A percentile compares a stretch with the other conserved stretches of the same genome.
Conservation (phyloP, 2,888 invertebrate genomes). For the Cepaea hortensis region DNA sequence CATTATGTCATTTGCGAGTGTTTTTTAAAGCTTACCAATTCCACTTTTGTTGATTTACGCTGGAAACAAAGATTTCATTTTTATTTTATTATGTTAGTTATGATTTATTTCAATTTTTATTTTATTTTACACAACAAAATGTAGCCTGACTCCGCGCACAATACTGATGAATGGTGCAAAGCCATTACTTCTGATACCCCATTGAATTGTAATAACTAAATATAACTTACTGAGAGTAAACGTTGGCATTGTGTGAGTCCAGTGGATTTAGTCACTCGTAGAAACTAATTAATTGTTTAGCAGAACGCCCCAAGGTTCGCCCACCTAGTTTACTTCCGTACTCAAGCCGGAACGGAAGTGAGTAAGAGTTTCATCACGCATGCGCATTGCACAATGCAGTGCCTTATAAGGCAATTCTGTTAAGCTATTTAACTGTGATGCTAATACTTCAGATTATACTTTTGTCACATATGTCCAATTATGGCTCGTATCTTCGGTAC, state of each 20-base stretch:
- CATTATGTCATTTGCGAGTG: no score
- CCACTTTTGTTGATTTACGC: no score
- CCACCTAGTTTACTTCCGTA: constrained; percentile 51
- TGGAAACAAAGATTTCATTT: no score
- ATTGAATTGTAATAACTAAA: no score
- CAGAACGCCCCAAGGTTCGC: not conserved
- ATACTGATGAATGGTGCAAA: no score
- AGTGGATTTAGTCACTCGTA: not conserved
- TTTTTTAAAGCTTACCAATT: no score
- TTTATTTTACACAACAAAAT: no score
- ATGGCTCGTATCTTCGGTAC: not conserved
- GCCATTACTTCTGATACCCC: no score
- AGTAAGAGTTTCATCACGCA: constrained; percentile 47
- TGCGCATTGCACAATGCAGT: constrained; percentile 21
- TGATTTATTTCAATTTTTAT: no score
- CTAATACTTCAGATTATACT: not conserved
- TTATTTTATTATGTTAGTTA: no score
- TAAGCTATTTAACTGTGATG: not conserved
- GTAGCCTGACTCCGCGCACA: no score
- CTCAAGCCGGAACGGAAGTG: constrained; percentile 55
- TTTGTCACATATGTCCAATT: not conserved
- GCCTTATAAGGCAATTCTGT: constrained; percentile 34
- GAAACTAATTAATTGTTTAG: not conserved
- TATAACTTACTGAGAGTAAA: constrained; percentile 47
- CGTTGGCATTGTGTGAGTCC: constrained; percentile 30